A percentile compares a stretch with the other conserved stretches of the same genome.
Evolutionary conservation across 2,797 vertebrate genomes (phyloP).

Genomic region (Pseudochaenichthys georgianus): DNA sequence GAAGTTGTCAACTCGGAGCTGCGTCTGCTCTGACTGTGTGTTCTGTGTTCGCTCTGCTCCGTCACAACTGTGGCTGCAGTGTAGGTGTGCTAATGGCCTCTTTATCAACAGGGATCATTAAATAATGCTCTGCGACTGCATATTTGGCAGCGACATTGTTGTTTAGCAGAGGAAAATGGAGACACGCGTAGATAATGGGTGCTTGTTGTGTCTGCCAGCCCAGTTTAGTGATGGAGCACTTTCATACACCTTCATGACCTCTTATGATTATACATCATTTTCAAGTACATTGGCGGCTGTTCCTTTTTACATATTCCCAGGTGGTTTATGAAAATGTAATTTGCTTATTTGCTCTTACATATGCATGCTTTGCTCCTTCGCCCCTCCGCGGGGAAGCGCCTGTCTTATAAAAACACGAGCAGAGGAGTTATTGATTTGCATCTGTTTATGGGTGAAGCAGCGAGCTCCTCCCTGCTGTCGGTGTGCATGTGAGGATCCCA

Average conservation of each 20-base stretch:
- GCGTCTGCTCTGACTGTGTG: conserved; percentile 49
- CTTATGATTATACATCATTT: conserved; percentile 68
- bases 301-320: conserved; percentile 51
- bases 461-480: conserved; percentile 50
- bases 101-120: conserved; percentile 62
- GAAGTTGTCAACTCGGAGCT: conserved; percentile 75
- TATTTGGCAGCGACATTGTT: conserved; percentile 62
- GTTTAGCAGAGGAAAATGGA: conserved; percentile 66
- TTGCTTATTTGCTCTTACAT: conserved; percentile 61
- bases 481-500: conserved; percentile 47
- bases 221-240: conserved; percentile 40
- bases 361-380: conserved; percentile 35
- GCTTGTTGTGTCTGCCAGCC: conserved; percentile 40
- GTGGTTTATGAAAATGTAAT: conserved; percentile 60
- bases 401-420: conserved; percentile 61
- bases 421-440: conserved; percentile 77
- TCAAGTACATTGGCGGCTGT: conserved; percentile 52
- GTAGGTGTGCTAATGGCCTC: conserved; percentile 66
- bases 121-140: conserved; percentile 52
- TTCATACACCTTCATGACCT: conserved; percentile 58
- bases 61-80: conserved; percentile 35
- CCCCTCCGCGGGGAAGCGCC: conserved; percentile 30
- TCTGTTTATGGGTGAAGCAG: conserved; percentile 61
- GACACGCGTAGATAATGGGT: conserved; percentile 48
- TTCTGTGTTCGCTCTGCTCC: conserved; percentile 29